Evolutionary conservation across 2,797 vertebrate genomes (phyloP).

Genomic region (Podarcis siculus): DNA sequence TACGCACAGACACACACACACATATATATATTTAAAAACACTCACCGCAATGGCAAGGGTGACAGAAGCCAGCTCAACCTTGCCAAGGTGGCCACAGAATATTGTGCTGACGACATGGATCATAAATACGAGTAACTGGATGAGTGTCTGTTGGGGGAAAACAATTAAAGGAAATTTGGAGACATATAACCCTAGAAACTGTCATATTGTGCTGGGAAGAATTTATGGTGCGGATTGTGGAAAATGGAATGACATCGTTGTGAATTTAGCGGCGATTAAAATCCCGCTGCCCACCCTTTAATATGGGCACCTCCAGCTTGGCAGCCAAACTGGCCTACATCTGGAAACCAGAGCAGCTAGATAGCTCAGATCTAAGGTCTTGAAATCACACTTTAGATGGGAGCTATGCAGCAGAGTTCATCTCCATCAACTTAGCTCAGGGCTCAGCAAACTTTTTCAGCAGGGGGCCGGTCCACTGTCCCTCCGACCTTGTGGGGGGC

Average conservation of each 20-base stretch:
- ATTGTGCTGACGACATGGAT: conserved; percentile 87
- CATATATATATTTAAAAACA: background rate
- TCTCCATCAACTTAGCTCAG: background rate
- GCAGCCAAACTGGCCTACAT: background rate
- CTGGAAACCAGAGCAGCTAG: background rate
- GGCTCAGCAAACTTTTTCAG: too few relatives aligned
- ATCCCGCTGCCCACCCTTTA: too few relatives aligned
- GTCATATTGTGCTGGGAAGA: background rate
- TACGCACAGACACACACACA: too few relatives aligned
- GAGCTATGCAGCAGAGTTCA: too few relatives aligned
- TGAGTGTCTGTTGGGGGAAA: conserved; percentile 69
- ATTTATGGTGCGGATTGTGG: rapidly evolving
- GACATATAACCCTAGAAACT: background rate
- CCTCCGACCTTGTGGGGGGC: too few relatives aligned
- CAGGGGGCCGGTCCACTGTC: too few relatives aligned
- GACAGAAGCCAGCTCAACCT: conserved; percentile 86
- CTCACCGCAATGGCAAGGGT: conserved; percentile 86
- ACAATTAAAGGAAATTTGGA: background rate
- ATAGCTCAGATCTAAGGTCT: background rate
- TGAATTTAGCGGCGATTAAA: background rate
- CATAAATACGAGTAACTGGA: conserved; percentile 84
- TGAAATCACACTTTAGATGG: background rate
- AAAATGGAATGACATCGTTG: background rate
- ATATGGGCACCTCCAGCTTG: rapidly evolving
- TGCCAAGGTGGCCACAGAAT: conserved; percentile 93